Evolutionary conservation across 2,797 vertebrate species (phyloP).

Genomic region (Urophycis tenuis): DNA sequence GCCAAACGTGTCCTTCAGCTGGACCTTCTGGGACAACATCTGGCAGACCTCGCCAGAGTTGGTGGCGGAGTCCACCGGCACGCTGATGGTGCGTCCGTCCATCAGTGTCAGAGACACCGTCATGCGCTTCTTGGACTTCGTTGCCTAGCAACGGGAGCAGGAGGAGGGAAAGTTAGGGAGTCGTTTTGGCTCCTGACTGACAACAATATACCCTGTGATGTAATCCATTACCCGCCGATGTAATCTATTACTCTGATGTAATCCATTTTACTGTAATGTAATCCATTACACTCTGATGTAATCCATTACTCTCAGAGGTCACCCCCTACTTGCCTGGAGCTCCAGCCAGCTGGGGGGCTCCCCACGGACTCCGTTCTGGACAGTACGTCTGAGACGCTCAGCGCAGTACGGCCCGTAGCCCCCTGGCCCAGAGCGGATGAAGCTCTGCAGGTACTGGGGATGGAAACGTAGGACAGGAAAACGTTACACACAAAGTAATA

Average conservation of each 20-base stretch:
- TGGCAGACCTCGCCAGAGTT: conserved; percentile 85
- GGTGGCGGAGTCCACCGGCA: conserved; percentile 85
- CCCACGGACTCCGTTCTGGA: conserved; percentile 76
- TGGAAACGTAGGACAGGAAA: not conserved
- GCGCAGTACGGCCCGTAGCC: conserved; percentile 80
- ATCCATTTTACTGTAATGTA: not conserved
- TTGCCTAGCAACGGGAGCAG: conserved; percentile 69
- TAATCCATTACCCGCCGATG: not conserved
- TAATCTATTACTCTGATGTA: not conserved
- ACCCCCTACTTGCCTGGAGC: conserved; percentile 76
- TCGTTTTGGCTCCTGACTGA: not conserved
- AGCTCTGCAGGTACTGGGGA: conserved; percentile 85
- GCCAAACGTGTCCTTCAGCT: conserved; percentile 82
- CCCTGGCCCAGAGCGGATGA: conserved; percentile 76
- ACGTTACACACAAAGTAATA: not conserved
- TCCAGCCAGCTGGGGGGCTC: conserved; percentile 92
- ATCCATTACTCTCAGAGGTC: not conserved
- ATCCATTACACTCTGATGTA: not conserved
- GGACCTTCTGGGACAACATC: conserved; percentile 73
- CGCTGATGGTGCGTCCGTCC: conserved; percentile 75
- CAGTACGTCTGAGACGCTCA: conserved; percentile 81
- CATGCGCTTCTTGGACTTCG: conserved; percentile 85
- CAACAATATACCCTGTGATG: not conserved
- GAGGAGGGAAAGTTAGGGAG: not conserved
- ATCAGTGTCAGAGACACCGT: conserved; percentile 77